Evolutionary conservation across 2,888 invertebrate species (phyloP), one percentile per base, ranked within the genome.

Genomic region (Euphydryas editha): DNA sequence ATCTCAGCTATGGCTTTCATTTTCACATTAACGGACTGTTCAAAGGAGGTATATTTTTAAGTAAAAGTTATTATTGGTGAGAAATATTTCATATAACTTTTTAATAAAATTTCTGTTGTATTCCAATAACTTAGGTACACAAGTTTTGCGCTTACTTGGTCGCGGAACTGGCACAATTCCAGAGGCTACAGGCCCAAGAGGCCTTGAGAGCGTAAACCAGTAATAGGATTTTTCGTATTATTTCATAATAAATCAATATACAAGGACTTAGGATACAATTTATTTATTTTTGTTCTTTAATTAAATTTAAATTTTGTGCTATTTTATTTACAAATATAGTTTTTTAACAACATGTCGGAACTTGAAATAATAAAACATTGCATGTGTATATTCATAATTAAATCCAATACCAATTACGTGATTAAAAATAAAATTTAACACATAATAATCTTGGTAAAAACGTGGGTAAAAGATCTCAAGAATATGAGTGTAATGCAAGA

Each of bases 31-130:
- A 24, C 6, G 3, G 24, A 24, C 5, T 30, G 30, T 30, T 30
- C 30, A 30, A 8, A 2, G 1, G 30, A 30, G 30, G 6, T 3
- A 30, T 8, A 30, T 7, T 3, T 30, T n/a, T 1, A 44, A n/a
- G 2, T n/a, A n/a, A 5, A 44, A 6, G 15, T 44, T n/a, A n/a
- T 44, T 44, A 11, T 44, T 3, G 42, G 42, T 44, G 42, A 15
- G 42, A 44, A 44, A 44, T 44, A 44, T 44, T n/a, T 44, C 42
- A 44, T 44, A 44, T n/a, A 47, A 13, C 20, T 47, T 13, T 47
- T 20, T 47, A 13, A 47, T 47, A 47, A 47, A 20, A 20, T 47
- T 47, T 47, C 20, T 20, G 18, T 20, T 13, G 20, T 44, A 44
- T 20, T 46, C 21, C 20, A 20, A 47, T 47, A 20, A 20, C 47